Percentiles rank a stretch among this genome's conserved stretches.
Evolutionary conservation across 2,888 invertebrate genomes (phyloP).

Genomic region (Ypsolopha scabrella): DNA sequence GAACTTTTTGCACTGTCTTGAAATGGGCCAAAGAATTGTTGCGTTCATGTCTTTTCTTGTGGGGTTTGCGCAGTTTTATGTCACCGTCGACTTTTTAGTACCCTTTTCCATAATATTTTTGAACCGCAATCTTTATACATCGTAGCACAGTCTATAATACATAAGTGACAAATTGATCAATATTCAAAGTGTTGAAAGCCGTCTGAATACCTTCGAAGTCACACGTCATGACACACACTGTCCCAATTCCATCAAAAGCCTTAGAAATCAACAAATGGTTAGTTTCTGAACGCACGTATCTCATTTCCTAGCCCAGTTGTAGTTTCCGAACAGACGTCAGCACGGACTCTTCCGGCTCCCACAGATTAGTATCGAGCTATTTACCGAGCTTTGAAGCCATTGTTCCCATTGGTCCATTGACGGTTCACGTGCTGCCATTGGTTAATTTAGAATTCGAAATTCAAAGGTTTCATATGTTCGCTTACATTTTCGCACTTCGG

Average conservation of each 20-base stretch:
- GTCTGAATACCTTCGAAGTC: not conserved
- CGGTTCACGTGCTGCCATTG: too few relatives aligned
- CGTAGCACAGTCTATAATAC: too few relatives aligned
- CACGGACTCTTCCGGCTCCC: conserved; percentile 59
- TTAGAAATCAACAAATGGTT: not conserved
- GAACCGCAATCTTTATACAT: too few relatives aligned
- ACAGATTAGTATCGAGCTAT: conserved; percentile 63
- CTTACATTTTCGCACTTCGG: too few relatives aligned
- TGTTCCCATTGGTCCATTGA: too few relatives aligned
- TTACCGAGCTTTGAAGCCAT: conserved; percentile 25
- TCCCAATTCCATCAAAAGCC: conserved; percentile 43
- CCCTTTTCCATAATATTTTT: not conserved
- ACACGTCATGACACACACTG: conserved; percentile 14
- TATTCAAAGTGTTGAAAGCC: too few relatives aligned
- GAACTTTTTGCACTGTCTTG: conserved; percentile 1
- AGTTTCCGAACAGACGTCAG: conserved; percentile 62
- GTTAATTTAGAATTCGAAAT: too few relatives aligned
- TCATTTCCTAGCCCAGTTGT: conserved; percentile 69
- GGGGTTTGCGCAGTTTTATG: not conserved
- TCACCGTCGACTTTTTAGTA: not conserved
- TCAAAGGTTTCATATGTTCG: too few relatives aligned
- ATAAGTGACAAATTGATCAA: too few relatives aligned
- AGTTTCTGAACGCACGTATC: conserved; percentile 52
- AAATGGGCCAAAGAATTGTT: not conserved
- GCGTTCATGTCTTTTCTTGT: not conserved